These are phyloP conservation scores for Drosophila conformis DNA, from an alignment of 2,888 invertebrate genomes.

Conservation along the genomic window DNA sequence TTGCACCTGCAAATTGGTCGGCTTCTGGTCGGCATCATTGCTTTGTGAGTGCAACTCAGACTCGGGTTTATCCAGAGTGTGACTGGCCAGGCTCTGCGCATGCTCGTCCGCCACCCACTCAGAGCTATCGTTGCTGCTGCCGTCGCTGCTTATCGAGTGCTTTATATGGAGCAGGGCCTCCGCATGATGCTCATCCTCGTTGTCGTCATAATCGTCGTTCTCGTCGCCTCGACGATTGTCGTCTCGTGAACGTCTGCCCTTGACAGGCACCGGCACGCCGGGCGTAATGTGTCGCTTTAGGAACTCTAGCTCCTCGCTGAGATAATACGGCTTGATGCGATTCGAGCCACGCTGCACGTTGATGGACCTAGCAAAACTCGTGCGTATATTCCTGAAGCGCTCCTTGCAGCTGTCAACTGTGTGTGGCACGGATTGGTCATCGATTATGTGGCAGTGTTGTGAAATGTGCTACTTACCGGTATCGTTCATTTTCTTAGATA, in stretches of 20 bases:
- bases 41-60: conserved; percentile 34
- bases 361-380: conserved; percentile 82
- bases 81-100: conserved; percentile 47
- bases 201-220: conserved; percentile 44
- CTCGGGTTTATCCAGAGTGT: conserved; percentile 38
- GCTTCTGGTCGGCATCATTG: conserved; percentile 46
- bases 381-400: conserved; percentile 83
- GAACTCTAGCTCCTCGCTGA: conserved; percentile 76
- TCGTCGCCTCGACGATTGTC: conserved; percentile 49
- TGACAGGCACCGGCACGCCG: conserved; percentile 58
- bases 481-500: conserved; percentile 79
- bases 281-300: conserved; percentile 77
- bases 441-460: neutral
- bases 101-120: conserved; percentile 53
- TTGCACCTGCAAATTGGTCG: conserved; percentile 6
- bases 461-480: conserved; percentile 68
- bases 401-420: conserved; percentile 81
- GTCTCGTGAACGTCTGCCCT: conserved; percentile 49
- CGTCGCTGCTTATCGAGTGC: conserved; percentile 56
- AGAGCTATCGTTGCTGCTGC: conserved; percentile 42
- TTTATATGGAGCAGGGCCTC: conserved; percentile 44
- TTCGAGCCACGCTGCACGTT: conserved; percentile 80
- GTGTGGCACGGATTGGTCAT: neutral
- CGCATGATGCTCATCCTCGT: conserved; percentile 23
- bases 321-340: conserved; percentile 80